A percentile compares a stretch with the other conserved stretches of the same genome.
These are phyloP conservation scores for Pseudochirops cupreus DNA, from an alignment of 2,797 vertebrate species.

Conservation along the genomic window DNA sequence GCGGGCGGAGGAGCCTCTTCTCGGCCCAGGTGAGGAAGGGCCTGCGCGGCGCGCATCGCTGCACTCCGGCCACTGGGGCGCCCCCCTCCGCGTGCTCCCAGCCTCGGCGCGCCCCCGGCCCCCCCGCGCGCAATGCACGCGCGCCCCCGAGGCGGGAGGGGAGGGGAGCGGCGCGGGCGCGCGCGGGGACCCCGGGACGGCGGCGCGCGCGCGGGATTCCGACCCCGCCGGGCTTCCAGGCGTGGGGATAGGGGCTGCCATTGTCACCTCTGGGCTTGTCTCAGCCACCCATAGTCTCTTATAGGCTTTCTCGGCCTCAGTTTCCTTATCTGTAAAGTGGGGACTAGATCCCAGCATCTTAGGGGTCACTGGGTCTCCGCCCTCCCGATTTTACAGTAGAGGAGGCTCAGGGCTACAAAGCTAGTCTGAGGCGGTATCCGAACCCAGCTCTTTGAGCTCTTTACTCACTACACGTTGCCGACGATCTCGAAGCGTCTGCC, in stretches of 20 bases:
- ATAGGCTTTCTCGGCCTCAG: not conserved
- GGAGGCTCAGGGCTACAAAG: not conserved
- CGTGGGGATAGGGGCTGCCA: no score
- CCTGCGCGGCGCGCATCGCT: constrained; percentile 5
- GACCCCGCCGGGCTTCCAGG: not conserved
- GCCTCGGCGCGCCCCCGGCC: not conserved
- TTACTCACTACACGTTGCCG: not conserved
- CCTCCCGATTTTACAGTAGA: not conserved
- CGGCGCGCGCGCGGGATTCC: not conserved
- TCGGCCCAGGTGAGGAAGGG: constrained; percentile 63
- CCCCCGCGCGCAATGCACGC: no score
- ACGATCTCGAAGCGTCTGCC: not conserved
- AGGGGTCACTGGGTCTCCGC: not conserved
- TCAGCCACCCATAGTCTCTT: not conserved
- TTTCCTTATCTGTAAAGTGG: not conserved
- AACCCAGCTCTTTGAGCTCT: not conserved
- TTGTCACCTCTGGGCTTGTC: no score
- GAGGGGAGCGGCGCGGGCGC: not conserved
- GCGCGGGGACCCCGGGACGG: constrained; percentile 22
- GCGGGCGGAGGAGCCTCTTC: constrained; percentile 52
- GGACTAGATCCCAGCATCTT: not conserved
- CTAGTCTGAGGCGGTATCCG: not conserved
- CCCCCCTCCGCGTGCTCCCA: not conserved
- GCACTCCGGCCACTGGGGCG: not conserved
- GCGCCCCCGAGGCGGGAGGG: not conserved